Evolutionary conservation across 1,140 invertebrate species (phyloP), one percentile per base, ranked within the genome.

Genomic region (Papilio polyxenes): DNA sequence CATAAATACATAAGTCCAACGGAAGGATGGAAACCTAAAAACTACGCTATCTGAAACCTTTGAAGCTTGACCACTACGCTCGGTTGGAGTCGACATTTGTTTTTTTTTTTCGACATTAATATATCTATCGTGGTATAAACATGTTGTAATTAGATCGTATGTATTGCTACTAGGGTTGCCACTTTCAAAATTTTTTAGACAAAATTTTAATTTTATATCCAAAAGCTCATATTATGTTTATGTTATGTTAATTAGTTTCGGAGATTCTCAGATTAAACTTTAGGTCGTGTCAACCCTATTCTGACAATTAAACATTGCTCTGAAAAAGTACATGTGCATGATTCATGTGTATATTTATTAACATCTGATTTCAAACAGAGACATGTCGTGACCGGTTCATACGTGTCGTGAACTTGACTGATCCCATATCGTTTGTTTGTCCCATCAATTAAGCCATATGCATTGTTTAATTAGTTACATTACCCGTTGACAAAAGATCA

Each of bases 321-420:
- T 69, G 44, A 53, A 15, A 79, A 62, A 23, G 56, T 69, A 65
- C 78, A 77, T 77, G 37, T 69, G 56, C 53, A 82, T 91, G 87
- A 92, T 81, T 91, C 91, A 92, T 89, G 84, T 86, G 83, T 85
- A 84, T 87, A 82, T 81, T 80, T 75, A 82, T 82, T 82, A 84
- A 79, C 53, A 82, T 44, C 56, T 88, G 88, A 88, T 90, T 90
- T 89, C 86, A 89, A 79, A 82, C 79, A 77, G 82, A 89, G 88
- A 92, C 92, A 92, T 90, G 93, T 93, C 91, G 87, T 91, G 92
- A 93, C 93, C 86, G 86, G 93, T 92, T 87, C 83, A 85, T 86
- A 85, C 91, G 82, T 89, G 89, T 92, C 91, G 82, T 89, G 91
- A 93, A 92, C 92, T 93, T 92, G 89, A 89, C 87, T 89, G 87